Evolutionary conservation across 2,797 vertebrate genomes (phyloP), one percentile per base, ranked within the genome.

Genomic region (Champsocephalus gunnari): DNA sequence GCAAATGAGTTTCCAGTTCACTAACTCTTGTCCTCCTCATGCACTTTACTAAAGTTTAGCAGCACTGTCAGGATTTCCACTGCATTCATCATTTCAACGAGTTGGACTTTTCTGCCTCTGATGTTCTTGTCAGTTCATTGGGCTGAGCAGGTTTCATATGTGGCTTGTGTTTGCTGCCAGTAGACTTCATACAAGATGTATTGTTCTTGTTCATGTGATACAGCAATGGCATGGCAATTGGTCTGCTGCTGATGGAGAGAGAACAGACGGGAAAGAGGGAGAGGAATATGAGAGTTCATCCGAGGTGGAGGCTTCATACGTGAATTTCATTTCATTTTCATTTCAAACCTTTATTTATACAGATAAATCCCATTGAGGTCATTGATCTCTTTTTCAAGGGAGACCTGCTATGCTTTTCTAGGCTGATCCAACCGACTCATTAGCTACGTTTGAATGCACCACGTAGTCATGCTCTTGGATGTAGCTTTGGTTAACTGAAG

Each of bases 1-100:
- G 49, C 66, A 79, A 85, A 80, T 71, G 59, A 79, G 53, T 16
- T n/a, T 12, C 69, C 74, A 67, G 32, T 79, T 81, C 80, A 74
- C 53, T 56, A 64, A 70, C 70, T 71, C 49, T 2, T 16, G 24
- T 64, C 63, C 60, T 65, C 49, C 47, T 12, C 51, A 9, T 71
- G 32, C 55, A 67, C 73, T 75, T 75, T 48, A 41, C 5, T 14
- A 24, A 63, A 53, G 57, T 84, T 75, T 2, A 38, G 50, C 10
- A 12, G 9, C 17, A 2, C 32, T 53, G 66, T 41, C n/a, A 3
- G 45, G 12, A 47, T 70, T 66, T 66, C 43, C 55, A 68, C 51
- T 63, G 43, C 45, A 34, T 51, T 60, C 41, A 8, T 56, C 49
- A 50, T 11, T 8, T 7, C n/a, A 45, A 2, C 19, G 11, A n/a